Conservation (phyloP, 2,113 vertebrate species). For the Cardinalis cardinalis region DNA sequence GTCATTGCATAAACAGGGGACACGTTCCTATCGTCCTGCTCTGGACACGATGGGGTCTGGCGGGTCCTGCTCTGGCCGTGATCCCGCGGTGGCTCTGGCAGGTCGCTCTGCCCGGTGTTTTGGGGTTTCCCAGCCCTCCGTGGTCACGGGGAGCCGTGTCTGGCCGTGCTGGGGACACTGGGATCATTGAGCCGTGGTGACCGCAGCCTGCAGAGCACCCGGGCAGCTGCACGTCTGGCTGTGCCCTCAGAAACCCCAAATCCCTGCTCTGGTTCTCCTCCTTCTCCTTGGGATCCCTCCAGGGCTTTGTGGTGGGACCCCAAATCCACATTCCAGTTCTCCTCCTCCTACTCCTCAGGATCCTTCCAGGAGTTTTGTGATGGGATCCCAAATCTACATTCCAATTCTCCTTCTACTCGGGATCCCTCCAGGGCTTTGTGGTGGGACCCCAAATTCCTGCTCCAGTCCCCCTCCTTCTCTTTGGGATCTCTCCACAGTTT, state of each 20-base stretch:
- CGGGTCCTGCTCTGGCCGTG: fast-evolving
- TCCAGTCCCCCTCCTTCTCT: too few relatives aligned
- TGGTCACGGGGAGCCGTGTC: background rate
- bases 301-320: background rate
- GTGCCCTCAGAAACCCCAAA: background rate
- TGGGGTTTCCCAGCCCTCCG: background rate
- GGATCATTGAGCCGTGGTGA: background rate
- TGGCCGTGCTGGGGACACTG: background rate
- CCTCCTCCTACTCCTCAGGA: fast-evolving
- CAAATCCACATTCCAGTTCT: fast-evolving
- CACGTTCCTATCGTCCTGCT: background rate
- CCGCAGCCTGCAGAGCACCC: background rate
- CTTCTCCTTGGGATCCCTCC: fast-evolving
- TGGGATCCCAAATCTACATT: background rate
- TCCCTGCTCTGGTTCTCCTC: fast-evolving
- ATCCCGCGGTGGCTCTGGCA: background rate
- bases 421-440: background rate
- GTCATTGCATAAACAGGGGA: too few relatives aligned
- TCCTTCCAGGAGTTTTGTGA: fast-evolving
- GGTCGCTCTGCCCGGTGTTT: background rate
- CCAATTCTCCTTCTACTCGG: fast-evolving
- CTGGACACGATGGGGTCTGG: background rate
- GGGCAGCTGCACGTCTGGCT: background rate
- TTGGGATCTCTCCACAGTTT: too few relatives aligned
- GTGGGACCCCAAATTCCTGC: fast-evolving